Evolutionary conservation across 2,797 vertebrate genomes (phyloP).

Genomic region (Tympanoctomys barrerae): DNA sequence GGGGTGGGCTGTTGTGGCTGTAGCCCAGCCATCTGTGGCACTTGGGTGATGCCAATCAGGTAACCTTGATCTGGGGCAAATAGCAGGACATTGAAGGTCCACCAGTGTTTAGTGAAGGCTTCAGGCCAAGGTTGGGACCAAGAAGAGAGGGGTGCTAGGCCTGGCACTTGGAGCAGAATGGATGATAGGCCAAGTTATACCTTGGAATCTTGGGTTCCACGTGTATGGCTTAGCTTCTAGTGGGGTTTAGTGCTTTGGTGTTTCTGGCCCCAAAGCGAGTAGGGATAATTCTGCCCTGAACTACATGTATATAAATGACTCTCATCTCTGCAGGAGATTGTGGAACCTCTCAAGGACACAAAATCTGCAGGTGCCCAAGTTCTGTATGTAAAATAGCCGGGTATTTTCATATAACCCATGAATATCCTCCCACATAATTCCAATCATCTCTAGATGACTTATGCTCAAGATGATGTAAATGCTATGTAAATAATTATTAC

Average conservation of each 20-base stretch:
- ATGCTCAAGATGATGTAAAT: background rate
- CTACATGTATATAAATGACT: background rate
- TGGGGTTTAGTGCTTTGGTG: background rate
- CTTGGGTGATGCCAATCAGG: background rate
- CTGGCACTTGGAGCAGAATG: background rate
- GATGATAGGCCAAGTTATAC: background rate
- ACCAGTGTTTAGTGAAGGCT: rapidly evolving
- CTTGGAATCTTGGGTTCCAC: background rate
- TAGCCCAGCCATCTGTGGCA: background rate
- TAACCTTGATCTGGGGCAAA: background rate
- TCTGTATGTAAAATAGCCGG: background rate
- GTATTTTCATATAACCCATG: background rate
- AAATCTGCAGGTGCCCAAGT: background rate
- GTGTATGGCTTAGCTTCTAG: too few species aligned
- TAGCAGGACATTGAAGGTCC: background rate
- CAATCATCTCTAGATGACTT: background rate
- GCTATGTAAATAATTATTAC: background rate
- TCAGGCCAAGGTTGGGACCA: background rate
- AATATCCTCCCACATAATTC: background rate
- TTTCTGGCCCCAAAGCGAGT: background rate
- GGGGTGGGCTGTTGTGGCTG: rapidly evolving
- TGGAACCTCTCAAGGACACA: background rate
- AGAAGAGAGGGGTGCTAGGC: background rate
- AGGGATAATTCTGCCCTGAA: background rate
- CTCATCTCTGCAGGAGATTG: background rate